Evolutionary conservation across 1,140 invertebrate genomes (phyloP).

Genomic region (Meloidogyne hapla): DNA sequence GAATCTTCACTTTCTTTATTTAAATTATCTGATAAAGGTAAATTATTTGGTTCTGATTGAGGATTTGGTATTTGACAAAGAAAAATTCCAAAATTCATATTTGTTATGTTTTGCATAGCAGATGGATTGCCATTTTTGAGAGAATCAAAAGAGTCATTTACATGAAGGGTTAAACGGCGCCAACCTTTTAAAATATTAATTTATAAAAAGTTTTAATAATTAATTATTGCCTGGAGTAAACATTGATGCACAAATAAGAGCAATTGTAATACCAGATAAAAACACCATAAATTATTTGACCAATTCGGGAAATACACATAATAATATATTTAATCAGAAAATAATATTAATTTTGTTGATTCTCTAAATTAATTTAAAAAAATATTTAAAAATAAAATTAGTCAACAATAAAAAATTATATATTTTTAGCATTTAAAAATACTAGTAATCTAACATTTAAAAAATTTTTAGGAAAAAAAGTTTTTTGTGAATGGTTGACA

Average conservation of each 20-base stretch:
- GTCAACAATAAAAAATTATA: too few species aligned
- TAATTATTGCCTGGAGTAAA: conserved; percentile 43
- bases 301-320: conserved; percentile 47
- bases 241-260: conserved; percentile 37
- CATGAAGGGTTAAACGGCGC: neutral
- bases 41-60: neutral
- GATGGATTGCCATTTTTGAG: neutral
- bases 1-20: conserved; percentile 3
- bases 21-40: neutral
- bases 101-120: conserved; percentile 7
- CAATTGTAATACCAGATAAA: conserved; percentile 30
- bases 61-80: conserved; percentile 12
- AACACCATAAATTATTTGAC: conserved; percentile 47
- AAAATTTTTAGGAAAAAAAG: too few species aligned
- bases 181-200: neutral
- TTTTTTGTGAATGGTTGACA: too few species aligned
- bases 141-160: neutral
- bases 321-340: too few species aligned
- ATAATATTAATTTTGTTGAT: too few species aligned
- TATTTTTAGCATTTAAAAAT: too few species aligned
- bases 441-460: too few species aligned
- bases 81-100: conserved; percentile 32
- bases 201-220: neutral
- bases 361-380: neutral
- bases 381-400: neutral